These are phyloP conservation scores for Autographa pulchrina DNA, from an alignment of 2,888 invertebrate genomes.

Conservation along the genomic window DNA sequence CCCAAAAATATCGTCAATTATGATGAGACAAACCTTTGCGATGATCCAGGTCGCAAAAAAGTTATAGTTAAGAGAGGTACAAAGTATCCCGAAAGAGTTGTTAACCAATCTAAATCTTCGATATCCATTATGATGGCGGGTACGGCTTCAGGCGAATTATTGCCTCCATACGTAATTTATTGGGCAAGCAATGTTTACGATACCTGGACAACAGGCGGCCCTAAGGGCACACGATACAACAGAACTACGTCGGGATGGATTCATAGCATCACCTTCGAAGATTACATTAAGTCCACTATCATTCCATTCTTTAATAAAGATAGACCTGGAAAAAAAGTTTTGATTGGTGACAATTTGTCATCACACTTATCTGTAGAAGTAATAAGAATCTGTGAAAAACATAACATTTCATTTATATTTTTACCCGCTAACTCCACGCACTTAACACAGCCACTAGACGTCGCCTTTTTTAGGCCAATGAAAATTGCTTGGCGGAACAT, in stretches of 20 bases:
- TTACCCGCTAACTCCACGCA: too few species aligned
- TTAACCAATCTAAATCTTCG: background rate
- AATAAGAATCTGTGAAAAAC: background rate
- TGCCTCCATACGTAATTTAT: background rate
- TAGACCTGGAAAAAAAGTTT: constrained; percentile 2
- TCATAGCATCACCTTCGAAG: background rate
- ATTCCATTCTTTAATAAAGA: constrained; percentile 11
- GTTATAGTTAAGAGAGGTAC: constrained; percentile 1
- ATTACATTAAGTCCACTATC: background rate
- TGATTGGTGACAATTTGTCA: too few species aligned
- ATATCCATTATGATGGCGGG: background rate
- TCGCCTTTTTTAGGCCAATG: too few species aligned
- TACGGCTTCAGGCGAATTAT: background rate
- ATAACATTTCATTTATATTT: too few species aligned
- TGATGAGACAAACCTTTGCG: too few species aligned
- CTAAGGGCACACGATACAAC: background rate
- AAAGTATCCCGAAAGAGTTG: background rate
- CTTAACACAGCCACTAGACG: too few species aligned
- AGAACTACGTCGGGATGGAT: background rate
- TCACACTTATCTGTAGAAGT: background rate
- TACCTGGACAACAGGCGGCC: too few species aligned
- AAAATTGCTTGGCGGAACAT: too few species aligned
- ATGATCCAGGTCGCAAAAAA: background rate
- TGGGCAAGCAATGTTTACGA: background rate
- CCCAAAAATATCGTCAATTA: too few species aligned